phyloP scores from a whole-genome alignment of 2,797 vertebrate species.

The Lutjanus argentimaculatus region DNA sequence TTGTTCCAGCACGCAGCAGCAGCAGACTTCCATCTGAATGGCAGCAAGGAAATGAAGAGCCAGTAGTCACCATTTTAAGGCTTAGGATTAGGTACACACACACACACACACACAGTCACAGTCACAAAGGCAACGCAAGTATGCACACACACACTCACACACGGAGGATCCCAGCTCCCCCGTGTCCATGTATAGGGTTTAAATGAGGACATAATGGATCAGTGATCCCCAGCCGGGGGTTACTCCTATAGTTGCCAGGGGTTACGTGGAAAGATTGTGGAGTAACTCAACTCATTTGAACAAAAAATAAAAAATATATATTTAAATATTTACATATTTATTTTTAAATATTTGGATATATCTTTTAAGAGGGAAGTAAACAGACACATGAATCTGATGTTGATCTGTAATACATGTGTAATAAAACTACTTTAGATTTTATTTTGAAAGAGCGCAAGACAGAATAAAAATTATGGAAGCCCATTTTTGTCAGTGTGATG shows the following conservation, averaged over 20 bases:
- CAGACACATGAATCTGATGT: neutral
- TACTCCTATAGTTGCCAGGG: constrained; percentile 15
- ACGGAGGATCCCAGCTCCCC: constrained; percentile 19
- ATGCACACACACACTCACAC: constrained; percentile 24
- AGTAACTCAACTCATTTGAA: neutral
- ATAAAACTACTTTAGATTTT: neutral
- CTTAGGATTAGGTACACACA: constrained; percentile 31
- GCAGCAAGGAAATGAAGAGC: constrained; percentile 51
- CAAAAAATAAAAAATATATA: neutral
- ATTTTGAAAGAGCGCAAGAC: too few relatives aligned
- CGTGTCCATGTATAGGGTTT: constrained; percentile 40
- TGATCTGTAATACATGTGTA: too few relatives aligned
- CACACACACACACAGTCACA: constrained; percentile 21
- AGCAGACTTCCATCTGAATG: constrained; percentile 30
- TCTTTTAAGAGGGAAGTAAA: neutral
- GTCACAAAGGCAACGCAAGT: neutral
- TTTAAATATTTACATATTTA: too few relatives aligned
- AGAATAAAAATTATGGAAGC: too few relatives aligned
- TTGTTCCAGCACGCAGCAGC: constrained; percentile 52
- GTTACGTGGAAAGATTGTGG: neutral
- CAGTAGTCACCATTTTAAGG: constrained; percentile 44
- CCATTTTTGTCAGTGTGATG: too few relatives aligned
- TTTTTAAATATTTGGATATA: too few relatives aligned
- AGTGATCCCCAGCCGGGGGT: constrained; percentile 11
- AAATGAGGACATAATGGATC: constrained; percentile 55